Percentiles rank a stretch among this genome's conserved stretches.
Conservation (phyloP, 2,888 invertebrate species). For the Rhynchonema sp. region DNA sequence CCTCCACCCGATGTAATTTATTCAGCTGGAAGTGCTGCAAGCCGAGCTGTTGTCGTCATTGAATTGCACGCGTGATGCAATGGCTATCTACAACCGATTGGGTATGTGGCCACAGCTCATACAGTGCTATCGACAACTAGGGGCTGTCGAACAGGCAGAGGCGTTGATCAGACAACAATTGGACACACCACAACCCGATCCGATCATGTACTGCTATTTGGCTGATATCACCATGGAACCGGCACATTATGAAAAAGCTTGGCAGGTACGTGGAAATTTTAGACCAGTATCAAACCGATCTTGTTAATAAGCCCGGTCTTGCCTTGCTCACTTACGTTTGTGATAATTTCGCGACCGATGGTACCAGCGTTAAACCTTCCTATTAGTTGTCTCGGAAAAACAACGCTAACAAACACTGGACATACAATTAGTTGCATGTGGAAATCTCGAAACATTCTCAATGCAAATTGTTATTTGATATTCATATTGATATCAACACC, state of each 20-base stretch:
- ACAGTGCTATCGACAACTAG: conserved; percentile 62
- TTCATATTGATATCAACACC: too few relatives aligned
- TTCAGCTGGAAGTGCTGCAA: neutral
- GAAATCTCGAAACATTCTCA: too few relatives aligned
- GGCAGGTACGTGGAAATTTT: too few relatives aligned
- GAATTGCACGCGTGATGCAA: conserved; percentile 29
- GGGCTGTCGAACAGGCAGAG: conserved; percentile 69
- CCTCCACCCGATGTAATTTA: neutral
- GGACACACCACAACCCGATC: conserved; percentile 44
- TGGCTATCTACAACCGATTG: conserved; percentile 35
- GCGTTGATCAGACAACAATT: conserved; percentile 60
- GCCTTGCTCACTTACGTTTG: too few relatives aligned
- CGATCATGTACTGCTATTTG: conserved; percentile 69
- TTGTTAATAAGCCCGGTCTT: too few relatives aligned
- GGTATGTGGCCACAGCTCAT: conserved; percentile 81
- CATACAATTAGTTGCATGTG: too few relatives aligned
- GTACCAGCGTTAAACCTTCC: too few relatives aligned
- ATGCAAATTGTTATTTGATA: too few relatives aligned
- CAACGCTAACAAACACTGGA: too few relatives aligned
- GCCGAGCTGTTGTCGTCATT: conserved; percentile 15
- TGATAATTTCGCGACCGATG: too few relatives aligned
- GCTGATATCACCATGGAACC: conserved; percentile 65
- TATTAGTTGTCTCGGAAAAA: too few relatives aligned
- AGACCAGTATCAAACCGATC: too few relatives aligned
- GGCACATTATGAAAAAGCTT: conserved; percentile 64